These are phyloP conservation scores for Enteromius anoplus DNA, from an alignment of 2,797 vertebrate genomes.

Conservation along the genomic window DNA sequence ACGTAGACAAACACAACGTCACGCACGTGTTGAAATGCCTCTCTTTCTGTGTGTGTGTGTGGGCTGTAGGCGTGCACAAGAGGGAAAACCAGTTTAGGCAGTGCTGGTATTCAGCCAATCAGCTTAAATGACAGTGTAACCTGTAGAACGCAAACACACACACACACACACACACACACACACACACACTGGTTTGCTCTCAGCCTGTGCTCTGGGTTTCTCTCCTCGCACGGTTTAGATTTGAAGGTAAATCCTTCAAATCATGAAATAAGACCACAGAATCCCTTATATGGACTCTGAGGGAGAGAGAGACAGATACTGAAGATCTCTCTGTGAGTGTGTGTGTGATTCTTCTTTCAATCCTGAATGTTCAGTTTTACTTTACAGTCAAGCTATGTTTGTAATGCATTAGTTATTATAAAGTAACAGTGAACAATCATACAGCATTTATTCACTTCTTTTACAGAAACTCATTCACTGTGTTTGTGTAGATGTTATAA, in stretches of 20 bases:
- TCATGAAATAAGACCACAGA: conserved; percentile 29
- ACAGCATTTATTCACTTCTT: neutral
- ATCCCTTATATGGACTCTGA: conserved; percentile 43
- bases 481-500: neutral
- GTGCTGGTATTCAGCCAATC: conserved; percentile 28
- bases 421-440: neutral
- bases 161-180: too few relatives aligned
- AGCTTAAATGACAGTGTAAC: conserved; percentile 44
- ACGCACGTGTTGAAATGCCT: neutral
- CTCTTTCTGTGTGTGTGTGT: conserved; percentile 12
- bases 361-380: neutral
- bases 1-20: neutral
- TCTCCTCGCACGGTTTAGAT: neutral
- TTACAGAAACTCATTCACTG: neutral
- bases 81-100: conserved; percentile 33
- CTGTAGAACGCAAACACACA: conserved; percentile 16
- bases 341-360: neutral
- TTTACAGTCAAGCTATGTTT: neutral
- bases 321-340: neutral
- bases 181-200: neutral
- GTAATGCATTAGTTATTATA: neutral
- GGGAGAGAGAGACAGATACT: conserved; percentile 23
- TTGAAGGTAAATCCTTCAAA: conserved; percentile 21
- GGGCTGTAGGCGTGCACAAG: conserved; percentile 4
- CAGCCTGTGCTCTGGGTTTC: neutral